Percentiles rank a stretch among this genome's conserved stretches.
These are phyloP conservation scores for Palaemon carinicauda DNA, from an alignment of 1,140 invertebrate species.

Conservation along the genomic window DNA sequence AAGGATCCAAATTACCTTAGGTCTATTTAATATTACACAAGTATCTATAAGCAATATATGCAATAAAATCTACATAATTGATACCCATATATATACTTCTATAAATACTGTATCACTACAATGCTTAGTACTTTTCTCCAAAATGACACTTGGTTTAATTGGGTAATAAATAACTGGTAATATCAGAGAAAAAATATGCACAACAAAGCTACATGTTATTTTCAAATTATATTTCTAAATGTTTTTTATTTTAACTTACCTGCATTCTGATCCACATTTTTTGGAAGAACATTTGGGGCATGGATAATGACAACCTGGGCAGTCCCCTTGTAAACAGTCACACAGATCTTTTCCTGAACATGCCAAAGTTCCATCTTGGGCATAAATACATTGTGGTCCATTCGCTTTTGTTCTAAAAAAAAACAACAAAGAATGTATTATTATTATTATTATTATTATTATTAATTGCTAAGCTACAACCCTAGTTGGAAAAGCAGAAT, in stretches of 20 bases:
- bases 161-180: neutral
- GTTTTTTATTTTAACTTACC: constrained; percentile 61
- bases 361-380: constrained; percentile 60
- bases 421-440: no score
- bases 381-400: neutral
- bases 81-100: no score
- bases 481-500: no score
- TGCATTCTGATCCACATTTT: constrained; percentile 74
- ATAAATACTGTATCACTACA: no score
- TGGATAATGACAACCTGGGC: constrained; percentile 81
- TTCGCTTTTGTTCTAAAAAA: neutral
- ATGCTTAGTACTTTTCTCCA: no score
- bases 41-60: no score
- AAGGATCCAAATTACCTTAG: no score
- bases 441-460: no score
- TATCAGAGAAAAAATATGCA: neutral
- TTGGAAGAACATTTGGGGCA: constrained; percentile 76
- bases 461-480: no score
- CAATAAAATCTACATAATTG: no score
- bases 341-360: constrained; percentile 75
- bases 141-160: no score
- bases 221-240: neutral
- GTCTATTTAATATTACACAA: no score
- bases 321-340: constrained; percentile 77
- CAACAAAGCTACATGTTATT: neutral